Base-by-base conservation (phyloP, 2,797 vertebrate species). In the Dermochelys coriacea region DNA sequence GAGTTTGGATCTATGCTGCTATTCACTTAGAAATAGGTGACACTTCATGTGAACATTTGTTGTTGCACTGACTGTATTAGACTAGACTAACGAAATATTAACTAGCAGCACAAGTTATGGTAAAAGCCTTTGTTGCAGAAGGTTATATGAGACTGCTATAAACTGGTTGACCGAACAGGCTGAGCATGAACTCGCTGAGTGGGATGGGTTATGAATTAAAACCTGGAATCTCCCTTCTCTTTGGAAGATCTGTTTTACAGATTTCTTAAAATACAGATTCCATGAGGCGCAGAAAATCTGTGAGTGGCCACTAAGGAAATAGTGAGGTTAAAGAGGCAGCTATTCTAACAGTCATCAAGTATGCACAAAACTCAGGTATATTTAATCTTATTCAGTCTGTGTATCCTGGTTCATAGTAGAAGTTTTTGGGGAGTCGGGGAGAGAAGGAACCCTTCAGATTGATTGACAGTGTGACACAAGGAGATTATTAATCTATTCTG, bases 251-350 rank as follows among this genome's bases (percentile, higher is more conserved):
- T 97, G 83, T 91, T 94, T 93, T 92, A 91, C 87, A 95, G 93
- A 97, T 95, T 92, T 93, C 81, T 86, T 92, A 86, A 95, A 82
- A 68, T 77, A 75, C 78, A 2, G 95, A 84, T 97, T 97, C 91
- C 93, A 57, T 85, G 87, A 92, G 82, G 68, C 75, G 47, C 4
- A 86, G 81, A 84, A 51, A 87, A 78, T 88, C 79, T 1, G 0
- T 47, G 82, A 93, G 90, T 61, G 87, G 75, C 85, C 94, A 79
- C 95, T 91, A 19, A 96, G 91, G 95, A 95, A 91, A 87, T 29
- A 45, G 59, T 8, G 61, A 71, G 81, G 80, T 47, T 34, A 84
- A 88, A 86, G 89, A 87, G 31, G 12, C 88, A 80, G 79, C 87
- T 87, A 37, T 84, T 94, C 52, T 31, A 75, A 77, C 54, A 21